Percentiles rank a stretch among this genome's conserved stretches.
These are phyloP conservation scores for Diaphora mendica DNA, from an alignment of 2,888 invertebrate genomes.

Conservation along the genomic window DNA sequence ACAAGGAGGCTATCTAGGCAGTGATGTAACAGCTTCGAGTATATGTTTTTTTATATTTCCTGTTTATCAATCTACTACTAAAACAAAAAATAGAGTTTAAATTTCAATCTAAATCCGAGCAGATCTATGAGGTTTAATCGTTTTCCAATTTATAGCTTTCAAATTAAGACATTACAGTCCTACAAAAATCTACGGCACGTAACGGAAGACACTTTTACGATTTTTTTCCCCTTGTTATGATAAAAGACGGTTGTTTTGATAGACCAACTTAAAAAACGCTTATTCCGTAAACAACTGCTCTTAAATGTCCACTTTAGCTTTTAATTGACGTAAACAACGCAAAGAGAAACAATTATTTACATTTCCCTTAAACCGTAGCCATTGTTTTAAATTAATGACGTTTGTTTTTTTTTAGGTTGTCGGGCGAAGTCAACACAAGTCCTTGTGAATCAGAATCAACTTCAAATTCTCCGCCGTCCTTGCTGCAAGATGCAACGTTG, in stretches of 20 bases:
- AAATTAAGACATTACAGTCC: slow-evolving; percentile 52
- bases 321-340: slow-evolving; percentile 44
- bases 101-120: not conserved
- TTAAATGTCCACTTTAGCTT: slow-evolving; percentile 34
- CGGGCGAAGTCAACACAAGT: slow-evolving; percentile 82
- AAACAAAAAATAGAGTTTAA: not conserved
- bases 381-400: slow-evolving; percentile 20
- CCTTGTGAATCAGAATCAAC: slow-evolving; percentile 88
- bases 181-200: slow-evolving; percentile 16
- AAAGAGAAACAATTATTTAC: slow-evolving; percentile 19
- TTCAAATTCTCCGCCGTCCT: slow-evolving; percentile 86
- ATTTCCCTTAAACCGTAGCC: slow-evolving; percentile 16
- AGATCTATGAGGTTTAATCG: slow-evolving; percentile 3
- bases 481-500: slow-evolving; percentile 78
- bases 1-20: not conserved
- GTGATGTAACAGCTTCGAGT: not conserved
- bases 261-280: slow-evolving; percentile 47
- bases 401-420: slow-evolving; percentile 66
- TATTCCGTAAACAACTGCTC: slow-evolving; percentile 43
- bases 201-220: slow-evolving; percentile 38
- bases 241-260: slow-evolving; percentile 40
- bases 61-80: not conserved
- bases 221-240: slow-evolving; percentile 38
- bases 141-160: slow-evolving; percentile 21
- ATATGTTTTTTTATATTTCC: slow-evolving; percentile 3